Base-by-base conservation (phyloP, 2,888 invertebrate genomes). In the Amphimallon solstitiale region DNA sequence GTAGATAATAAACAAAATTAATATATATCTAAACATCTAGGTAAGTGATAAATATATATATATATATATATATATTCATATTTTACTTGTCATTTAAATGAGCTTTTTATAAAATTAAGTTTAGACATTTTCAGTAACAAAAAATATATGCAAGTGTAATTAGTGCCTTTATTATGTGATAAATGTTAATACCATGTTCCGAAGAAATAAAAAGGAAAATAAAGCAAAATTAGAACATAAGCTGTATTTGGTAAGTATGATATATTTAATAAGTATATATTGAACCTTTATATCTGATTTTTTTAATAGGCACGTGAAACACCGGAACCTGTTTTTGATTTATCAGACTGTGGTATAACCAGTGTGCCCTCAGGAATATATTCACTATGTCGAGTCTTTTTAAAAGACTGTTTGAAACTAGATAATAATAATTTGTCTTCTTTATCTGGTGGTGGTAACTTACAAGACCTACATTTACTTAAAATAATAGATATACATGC, bases 241-340 rank as follows among this genome's bases (percentile, higher is more conserved):
- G 79, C 78, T 88, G 68, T 87, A 87, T 74, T 78, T 88, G 84
- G 87, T 87, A 81, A 77, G 81, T 77, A 71, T 69, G 71, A 71
- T 71, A 64, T 60, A 23, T 19, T 2, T 65, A 45, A 67, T 38
- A 43, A 23, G 35, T 62, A 43, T 45, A 49, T 19, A 35, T n/a
- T n/a, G n/a, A n/a, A n/a, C n/a, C n/a, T n/a, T n/a, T n/a, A 15
- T 34, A 61, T 21, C n/a, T 19, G 37, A 2, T 1, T 45, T 14
- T 29, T 19, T 60, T 21, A 80, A 65, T 77, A 90, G 90, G 89
- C 90, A 35, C 84, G 88, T 74, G 94, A 94, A 82, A 91, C 89
- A 71, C 94, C 94, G 29, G 94, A 93, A 79, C 89, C 91, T 62
- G 85, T 89, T 67, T 94, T 92, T 81, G 94, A 94, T 81, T 80